phyloP scores from a whole-genome alignment of 2,797 vertebrate genomes.

The Limosa lapponica region DNA sequence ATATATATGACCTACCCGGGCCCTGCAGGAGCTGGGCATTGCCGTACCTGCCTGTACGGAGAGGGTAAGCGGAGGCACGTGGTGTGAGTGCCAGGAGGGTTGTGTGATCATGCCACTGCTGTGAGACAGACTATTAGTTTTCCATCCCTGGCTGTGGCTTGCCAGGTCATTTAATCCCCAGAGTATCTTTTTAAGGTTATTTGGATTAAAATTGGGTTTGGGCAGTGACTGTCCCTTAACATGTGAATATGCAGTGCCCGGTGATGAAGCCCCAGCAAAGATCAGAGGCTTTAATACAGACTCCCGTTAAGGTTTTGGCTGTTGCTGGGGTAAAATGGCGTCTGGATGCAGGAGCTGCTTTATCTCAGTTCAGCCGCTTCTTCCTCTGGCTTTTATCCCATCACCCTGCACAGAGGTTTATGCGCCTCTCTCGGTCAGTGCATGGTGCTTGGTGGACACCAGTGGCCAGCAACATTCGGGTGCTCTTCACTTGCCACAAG shows the following conservation, averaged over 20 bases:
- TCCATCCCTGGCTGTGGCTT: not conserved
- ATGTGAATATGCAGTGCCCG: fast-evolving
- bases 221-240: not conserved
- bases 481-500: not conserved
- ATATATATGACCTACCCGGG: not conserved
- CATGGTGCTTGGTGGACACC: not conserved
- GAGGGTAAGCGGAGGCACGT: not conserved
- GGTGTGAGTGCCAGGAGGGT: not conserved
- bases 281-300: not conserved
- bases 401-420: not conserved
- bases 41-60: fast-evolving
- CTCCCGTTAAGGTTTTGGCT: not conserved
- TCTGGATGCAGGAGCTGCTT: not conserved
- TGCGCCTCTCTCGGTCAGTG: not conserved
- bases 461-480: not conserved
- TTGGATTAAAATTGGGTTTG: not conserved
- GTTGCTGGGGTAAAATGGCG: not conserved
- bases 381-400: not conserved
- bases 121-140: not conserved
- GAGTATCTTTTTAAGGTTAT: not conserved
- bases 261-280: not conserved
- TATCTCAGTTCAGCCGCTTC: not conserved
- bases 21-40: not conserved
- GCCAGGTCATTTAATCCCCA: not conserved
- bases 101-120: not conserved